Evolutionary conservation across 2,113 vertebrate species (phyloP).

Genomic region (Salvelinus fontinalis): DNA sequence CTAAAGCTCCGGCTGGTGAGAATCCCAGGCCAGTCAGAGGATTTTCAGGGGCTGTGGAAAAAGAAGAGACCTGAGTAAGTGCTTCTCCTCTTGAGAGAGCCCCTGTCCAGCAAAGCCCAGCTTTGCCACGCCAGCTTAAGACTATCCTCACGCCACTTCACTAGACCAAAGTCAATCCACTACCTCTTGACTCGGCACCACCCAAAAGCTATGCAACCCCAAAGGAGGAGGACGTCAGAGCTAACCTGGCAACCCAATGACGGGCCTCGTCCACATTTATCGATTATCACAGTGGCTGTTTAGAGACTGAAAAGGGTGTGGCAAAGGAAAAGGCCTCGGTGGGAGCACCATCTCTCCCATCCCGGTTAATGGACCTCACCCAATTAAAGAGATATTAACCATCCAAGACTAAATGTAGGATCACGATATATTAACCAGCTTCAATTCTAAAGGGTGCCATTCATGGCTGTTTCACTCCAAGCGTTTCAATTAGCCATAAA

Average conservation of each 20-base stretch:
- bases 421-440: constrained; percentile 83
- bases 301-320: background rate
- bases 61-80: background rate
- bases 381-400: constrained; percentile 85
- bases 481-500: constrained; percentile 81
- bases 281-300: constrained; percentile 60
- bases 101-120: constrained; percentile 14
- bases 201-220: constrained; percentile 28
- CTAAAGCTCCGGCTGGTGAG: constrained; percentile 47
- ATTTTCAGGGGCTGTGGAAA: constrained; percentile 30
- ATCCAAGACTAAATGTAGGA: constrained; percentile 84
- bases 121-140: constrained; percentile 40
- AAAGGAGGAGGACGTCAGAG: constrained; percentile 35
- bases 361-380: constrained; percentile 84
- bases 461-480: constrained; percentile 74
- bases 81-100: background rate
- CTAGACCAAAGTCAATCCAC: constrained; percentile 42
- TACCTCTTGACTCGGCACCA: constrained; percentile 24
- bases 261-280: constrained; percentile 54
- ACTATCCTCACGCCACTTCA: constrained; percentile 28
- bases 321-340: constrained; percentile 18
- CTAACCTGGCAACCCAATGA: constrained; percentile 53
- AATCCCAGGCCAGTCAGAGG: constrained; percentile 54
- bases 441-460: constrained; percentile 77
- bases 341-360: constrained; percentile 49